These are phyloP conservation scores for Centropus bengalensis DNA, from an alignment of 2,113 vertebrate genomes.

Conservation along the genomic window DNA sequence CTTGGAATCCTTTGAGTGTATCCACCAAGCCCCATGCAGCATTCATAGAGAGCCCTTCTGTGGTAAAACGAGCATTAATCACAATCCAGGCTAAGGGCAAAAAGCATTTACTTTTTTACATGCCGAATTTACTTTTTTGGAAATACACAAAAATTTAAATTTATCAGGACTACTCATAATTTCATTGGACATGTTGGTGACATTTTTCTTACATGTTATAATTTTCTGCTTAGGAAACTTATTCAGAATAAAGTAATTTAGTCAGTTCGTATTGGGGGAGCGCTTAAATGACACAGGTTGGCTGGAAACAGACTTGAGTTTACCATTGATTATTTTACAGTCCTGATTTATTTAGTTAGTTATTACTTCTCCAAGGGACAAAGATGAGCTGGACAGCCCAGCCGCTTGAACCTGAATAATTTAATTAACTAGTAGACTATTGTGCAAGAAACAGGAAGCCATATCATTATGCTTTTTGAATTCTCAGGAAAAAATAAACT, in stretches of 20 bases:
- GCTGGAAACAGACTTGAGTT: not conserved
- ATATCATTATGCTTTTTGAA: not conserved
- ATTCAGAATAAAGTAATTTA: not conserved
- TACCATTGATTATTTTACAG: not conserved
- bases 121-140: not conserved
- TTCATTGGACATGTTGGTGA: not conserved
- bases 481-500: not conserved
- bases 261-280: not conserved
- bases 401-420: not conserved
- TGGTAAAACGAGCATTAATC: not conserved
- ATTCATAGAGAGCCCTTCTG: not conserved
- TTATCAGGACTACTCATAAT: not conserved
- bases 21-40: accelerated
- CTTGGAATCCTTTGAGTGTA: not conserved
- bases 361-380: not conserved
- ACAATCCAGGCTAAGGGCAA: not conserved
- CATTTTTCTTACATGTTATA: not conserved
- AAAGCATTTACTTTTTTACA: not conserved
- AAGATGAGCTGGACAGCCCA: not conserved
- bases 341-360: not conserved
- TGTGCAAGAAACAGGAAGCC: not conserved
- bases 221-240: not conserved
- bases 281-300: not conserved
- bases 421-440: not conserved
- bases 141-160: not conserved